Evolutionary conservation across 2,888 invertebrate species (phyloP).

Genomic region (Protonemura montana): DNA sequence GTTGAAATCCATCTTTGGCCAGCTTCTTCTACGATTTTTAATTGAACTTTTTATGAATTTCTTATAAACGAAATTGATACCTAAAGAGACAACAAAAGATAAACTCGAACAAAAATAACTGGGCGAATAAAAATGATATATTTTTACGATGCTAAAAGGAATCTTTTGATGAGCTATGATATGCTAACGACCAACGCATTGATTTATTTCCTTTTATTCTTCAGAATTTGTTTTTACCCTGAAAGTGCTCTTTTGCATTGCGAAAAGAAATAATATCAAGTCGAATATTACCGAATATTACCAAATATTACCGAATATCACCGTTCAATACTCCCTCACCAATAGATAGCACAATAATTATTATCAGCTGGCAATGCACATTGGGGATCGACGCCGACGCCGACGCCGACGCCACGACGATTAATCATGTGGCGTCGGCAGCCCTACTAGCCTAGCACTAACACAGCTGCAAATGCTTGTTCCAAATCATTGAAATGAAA

Average conservation of each 20-base stretch:
- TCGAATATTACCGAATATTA: too few species aligned
- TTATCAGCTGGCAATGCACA: constrained; percentile 9
- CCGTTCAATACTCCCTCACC: not conserved
- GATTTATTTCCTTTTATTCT: not conserved
- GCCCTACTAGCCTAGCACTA: not conserved
- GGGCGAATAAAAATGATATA: not conserved
- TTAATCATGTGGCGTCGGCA: constrained; percentile 9
- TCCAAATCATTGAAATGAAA: constrained; percentile 35
- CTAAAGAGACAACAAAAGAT: not conserved
- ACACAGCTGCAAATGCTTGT: constrained; percentile 32
- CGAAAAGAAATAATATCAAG: not conserved
- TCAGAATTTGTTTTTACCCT: not conserved
- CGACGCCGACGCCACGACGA: too few species aligned
- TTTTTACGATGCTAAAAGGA: not conserved
- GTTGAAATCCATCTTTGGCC: not conserved
- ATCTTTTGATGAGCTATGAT: not conserved
- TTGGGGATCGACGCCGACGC: constrained; percentile 35
- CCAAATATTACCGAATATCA: not conserved
- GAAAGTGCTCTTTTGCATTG: not conserved
- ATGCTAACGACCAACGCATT: not conserved
- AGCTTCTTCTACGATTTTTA: not conserved
- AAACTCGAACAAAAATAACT: not conserved
- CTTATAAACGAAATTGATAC: not conserved
- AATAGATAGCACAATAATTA: constrained; percentile 5
- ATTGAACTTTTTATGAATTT: not conserved